phyloP scores from a whole-genome alignment of 2,113 vertebrate species.

The Dromaius novaehollandiae region DNA sequence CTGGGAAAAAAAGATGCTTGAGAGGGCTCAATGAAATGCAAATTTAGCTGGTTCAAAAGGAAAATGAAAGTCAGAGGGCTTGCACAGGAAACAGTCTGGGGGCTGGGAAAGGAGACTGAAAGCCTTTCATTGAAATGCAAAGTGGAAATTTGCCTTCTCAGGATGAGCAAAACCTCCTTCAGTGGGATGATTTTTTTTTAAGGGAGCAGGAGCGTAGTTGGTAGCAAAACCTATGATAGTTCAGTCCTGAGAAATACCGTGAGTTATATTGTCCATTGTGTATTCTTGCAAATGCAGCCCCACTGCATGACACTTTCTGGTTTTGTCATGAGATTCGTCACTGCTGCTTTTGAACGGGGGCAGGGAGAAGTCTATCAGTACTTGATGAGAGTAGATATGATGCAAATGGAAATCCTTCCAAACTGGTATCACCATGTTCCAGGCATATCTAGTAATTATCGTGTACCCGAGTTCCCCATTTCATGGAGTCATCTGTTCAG shows the following conservation, averaged over 20 bases:
- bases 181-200: background rate
- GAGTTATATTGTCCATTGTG: background rate
- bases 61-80: background rate
- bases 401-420: background rate
- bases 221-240: background rate
- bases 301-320: rapidly evolving
- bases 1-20: background rate
- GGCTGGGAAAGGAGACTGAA: background rate
- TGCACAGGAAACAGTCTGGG: background rate
- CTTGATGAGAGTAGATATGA: background rate
- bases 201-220: background rate
- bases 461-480: background rate
- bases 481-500: background rate
- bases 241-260: rapidly evolving
- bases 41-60: background rate
- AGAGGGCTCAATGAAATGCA: conserved; percentile 1
- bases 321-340: background rate
- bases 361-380: background rate
- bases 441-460: background rate
- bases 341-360: background rate
- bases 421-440: background rate
- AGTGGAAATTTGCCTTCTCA: background rate
- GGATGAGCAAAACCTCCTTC: background rate
- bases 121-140: conserved; percentile 32
- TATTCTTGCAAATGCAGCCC: background rate